Evolutionary conservation across 2,888 invertebrate species (phyloP).

Genomic region (Drosophila nr. perissopoda): DNA sequence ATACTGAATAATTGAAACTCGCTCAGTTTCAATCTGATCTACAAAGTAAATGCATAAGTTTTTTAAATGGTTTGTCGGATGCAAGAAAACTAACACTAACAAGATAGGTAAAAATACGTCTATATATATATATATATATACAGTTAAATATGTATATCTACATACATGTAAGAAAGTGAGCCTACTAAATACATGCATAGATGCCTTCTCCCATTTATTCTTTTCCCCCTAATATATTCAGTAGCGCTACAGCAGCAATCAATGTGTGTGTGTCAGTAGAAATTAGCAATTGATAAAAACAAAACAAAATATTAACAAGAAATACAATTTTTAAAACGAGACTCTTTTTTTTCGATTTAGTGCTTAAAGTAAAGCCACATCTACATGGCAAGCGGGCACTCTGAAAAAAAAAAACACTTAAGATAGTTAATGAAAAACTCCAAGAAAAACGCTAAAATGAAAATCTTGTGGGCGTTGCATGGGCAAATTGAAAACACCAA

Average conservation of each 20-base stretch:
- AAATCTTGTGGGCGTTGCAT: conserved; percentile 50
- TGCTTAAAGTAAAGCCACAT: conserved; percentile 64
- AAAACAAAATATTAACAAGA: conserved; percentile 22
- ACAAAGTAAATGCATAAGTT: conserved; percentile 36
- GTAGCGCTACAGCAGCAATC: conserved; percentile 63
- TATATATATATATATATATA: conserved; percentile 8
- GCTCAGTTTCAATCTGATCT: conserved; percentile 42
- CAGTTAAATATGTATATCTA: conserved; percentile 2
- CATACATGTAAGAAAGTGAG: conserved; percentile 28
- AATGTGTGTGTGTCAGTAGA: conserved; percentile 72
- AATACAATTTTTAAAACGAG: conserved; percentile 44
- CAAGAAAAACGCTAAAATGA: conserved; percentile 19
- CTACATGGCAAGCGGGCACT: conserved; percentile 65
- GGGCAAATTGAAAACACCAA: conserved; percentile 72
- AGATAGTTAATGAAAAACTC: conserved; percentile 39
- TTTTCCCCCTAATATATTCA: conserved; percentile 24
- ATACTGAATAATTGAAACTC: conserved; percentile 41
- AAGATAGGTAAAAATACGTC: conserved; percentile 25
- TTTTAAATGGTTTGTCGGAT: conserved; percentile 32
- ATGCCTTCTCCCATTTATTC: conserved; percentile 17
- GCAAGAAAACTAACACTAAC: conserved; percentile 23
- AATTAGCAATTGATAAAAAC: conserved; percentile 35
- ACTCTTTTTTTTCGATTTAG: conserved; percentile 47
- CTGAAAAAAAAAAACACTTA: conserved; percentile 27
- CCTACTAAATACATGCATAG: conserved; percentile 21